These are phyloP conservation scores for Aldrovandia affinis DNA, from an alignment of 2,797 vertebrate species.

Conservation along the genomic window DNA sequence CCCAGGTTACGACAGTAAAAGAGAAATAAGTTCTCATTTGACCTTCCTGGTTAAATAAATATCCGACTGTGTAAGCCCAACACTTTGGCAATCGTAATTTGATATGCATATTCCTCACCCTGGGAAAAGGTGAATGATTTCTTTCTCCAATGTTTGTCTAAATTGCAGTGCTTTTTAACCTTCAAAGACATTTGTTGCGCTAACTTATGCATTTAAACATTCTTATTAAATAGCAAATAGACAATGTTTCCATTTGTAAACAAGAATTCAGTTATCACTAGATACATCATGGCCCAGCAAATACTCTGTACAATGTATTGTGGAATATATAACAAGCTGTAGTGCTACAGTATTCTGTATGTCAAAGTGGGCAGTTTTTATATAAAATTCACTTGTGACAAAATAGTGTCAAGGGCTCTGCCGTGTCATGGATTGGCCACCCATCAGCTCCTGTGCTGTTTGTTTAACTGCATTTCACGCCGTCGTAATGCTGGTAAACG, in stretches of 20 bases:
- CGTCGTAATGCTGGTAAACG: no score
- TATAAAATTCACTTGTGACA: neutral
- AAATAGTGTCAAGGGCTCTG: neutral
- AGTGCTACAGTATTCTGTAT: neutral
- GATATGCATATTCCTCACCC: neutral
- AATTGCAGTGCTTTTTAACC: neutral
- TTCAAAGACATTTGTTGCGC: neutral
- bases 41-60: slow-evolving; percentile 12
- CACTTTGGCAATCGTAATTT: neutral
- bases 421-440: neutral
- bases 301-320: neutral
- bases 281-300: neutral
- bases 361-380: neutral
- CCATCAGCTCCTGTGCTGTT: neutral
- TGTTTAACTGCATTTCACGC: neutral
- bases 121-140: neutral
- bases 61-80: neutral
- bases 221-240: slow-evolving; percentile 3
- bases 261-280: neutral
- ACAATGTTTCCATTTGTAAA: slow-evolving; percentile 19
- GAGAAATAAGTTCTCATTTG: neutral
- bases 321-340: neutral
- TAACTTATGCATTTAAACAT: slow-evolving; percentile 15
- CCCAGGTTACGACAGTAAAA: neutral
- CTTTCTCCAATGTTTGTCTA: neutral